Conservation (phyloP, 2,888 invertebrate genomes). For the Noctua janthina region DNA sequence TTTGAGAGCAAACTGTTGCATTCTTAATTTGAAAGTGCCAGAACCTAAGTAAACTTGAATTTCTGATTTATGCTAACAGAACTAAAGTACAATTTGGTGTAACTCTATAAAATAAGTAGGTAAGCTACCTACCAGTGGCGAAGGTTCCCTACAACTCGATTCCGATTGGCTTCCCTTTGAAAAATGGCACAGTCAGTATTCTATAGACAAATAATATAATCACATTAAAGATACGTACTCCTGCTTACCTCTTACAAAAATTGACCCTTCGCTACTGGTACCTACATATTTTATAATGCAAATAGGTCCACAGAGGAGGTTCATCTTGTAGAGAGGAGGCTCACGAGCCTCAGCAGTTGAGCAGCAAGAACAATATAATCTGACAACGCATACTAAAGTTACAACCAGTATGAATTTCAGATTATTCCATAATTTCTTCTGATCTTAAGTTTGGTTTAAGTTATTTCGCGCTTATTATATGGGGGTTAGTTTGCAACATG, state of each 20-base stretch:
- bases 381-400: background rate
- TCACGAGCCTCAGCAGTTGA: background rate
- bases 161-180: too few species aligned
- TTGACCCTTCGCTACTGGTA: background rate
- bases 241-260: too few species aligned
- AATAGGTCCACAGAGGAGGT: background rate
- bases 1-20: constrained; percentile 14
- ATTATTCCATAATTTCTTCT: background rate
- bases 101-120: background rate
- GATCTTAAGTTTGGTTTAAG: background rate
- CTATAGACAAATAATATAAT: too few species aligned
- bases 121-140: background rate
- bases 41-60: background rate
- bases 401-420: background rate
- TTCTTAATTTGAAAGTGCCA: constrained; percentile 20
- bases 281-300: background rate
- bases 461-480: background rate
- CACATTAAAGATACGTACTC: too few species aligned
- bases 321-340: background rate
- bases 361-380: background rate
- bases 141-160: too few species aligned
- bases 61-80: background rate
- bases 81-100: background rate
- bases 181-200: too few species aligned
- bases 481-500: background rate